Conservation (phyloP, 1,140 invertebrate genomes). For the Drosophila lini region DNA sequence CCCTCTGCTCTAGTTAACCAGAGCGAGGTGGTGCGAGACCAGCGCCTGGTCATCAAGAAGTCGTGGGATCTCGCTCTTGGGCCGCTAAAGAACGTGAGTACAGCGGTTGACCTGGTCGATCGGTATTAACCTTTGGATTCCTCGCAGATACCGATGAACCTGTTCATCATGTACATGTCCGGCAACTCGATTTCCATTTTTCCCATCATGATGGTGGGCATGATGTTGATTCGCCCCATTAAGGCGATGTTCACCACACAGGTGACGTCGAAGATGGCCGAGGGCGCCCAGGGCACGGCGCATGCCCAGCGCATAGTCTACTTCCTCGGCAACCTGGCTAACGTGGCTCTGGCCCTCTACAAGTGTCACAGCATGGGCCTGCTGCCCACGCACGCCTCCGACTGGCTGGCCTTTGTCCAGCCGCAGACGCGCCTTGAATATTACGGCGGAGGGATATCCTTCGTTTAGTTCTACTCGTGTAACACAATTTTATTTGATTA, state of each 20-base stretch:
- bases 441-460: slow-evolving; percentile 92
- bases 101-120: too few species aligned
- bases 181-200: slow-evolving; percentile 99
- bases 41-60: slow-evolving; percentile 95
- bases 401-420: slow-evolving; percentile 99
- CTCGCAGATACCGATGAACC: slow-evolving; percentile 95
- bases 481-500: slow-evolving; percentile 56
- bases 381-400: slow-evolving; percentile 98
- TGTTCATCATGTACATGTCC: slow-evolving; percentile 99
- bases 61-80: slow-evolving; percentile 99
- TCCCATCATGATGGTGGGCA: slow-evolving; percentile 99
- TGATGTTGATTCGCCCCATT: slow-evolving; percentile 97
- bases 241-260: slow-evolving; percentile 97
- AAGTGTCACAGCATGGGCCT: slow-evolving; percentile 99
- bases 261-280: slow-evolving; percentile 97
- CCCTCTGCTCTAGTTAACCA: slow-evolving; percentile 89
- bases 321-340: slow-evolving; percentile 96
- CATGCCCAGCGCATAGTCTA: slow-evolving; percentile 98
- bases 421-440: slow-evolving; percentile 94
- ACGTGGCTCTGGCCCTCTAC: slow-evolving; percentile 96
- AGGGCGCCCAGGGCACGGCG: slow-evolving; percentile 94
- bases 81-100: slow-evolving; percentile 87
- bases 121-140: slow-evolving; percentile 7
- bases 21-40: slow-evolving; percentile 90
- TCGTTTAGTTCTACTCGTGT: slow-evolving; percentile 83